Evolutionary conservation across 2,797 vertebrate genomes (phyloP), one percentile per base, ranked within the genome.

Genomic region (Bryconaethiops microstoma): DNA sequence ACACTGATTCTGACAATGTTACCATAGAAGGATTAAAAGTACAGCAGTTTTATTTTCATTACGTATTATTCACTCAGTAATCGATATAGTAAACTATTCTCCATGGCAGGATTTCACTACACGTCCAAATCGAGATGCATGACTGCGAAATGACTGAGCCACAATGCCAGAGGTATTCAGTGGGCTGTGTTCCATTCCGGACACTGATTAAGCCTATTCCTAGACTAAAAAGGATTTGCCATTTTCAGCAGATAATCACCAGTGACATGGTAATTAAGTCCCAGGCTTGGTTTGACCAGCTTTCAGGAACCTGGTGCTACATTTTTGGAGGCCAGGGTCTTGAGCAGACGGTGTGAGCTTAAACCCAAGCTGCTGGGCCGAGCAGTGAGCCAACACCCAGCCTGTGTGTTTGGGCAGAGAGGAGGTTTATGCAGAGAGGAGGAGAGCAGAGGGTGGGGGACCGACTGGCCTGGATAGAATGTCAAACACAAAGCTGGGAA

Each of bases 331-430:
- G 16, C n/a, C 2, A 17, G 54, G 2, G 9, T 74, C 52, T 39
- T 7, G 23, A 54, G 54, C 23, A 69, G 6, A 74, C 12, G n/a
- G 23, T 19, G 23, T 6, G 7, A 52, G 60, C 10, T 2, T 5
- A 50, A 63, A 64, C 5, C 65, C 23, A 3, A 2, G 72, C 35
- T 50, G 76, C 85, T 83, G 42, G 81, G 81, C 70, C 73, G 64
- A 62, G 79, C 74, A 77, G 74, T 0, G 68, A 82, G 86, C 84
- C 88, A 89, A 91, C 89, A 85, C 87, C 87, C 89, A 86, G 78
- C 40, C 75, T 2, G 76, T 83, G 80, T 82, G 74, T 88, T 88
- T 91, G 85, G 81, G 70, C 83, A 48, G 83, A 87, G 78, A 78
- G 84, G 76, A 85, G 67, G 65, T 85, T 90, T 79, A 86, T 79